Evolutionary conservation across 2,888 invertebrate species (phyloP).

Genomic region (Eurytoma adleriae): DNA sequence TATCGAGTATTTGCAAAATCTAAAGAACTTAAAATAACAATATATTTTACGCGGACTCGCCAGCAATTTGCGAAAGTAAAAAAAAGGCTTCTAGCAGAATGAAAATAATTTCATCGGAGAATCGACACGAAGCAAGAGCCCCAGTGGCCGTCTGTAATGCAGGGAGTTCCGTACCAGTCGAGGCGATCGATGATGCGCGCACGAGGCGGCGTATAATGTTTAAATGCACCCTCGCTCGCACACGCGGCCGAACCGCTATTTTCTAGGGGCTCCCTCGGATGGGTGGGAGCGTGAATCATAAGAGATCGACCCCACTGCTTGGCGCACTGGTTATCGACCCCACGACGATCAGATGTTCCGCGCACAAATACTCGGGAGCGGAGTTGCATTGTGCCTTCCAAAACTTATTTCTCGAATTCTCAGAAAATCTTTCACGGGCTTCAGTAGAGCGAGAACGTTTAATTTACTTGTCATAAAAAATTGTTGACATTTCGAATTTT

Average conservation of each 20-base stretch:
- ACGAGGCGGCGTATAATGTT: not conserved
- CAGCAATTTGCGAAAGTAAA: not conserved
- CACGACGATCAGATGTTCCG: not conserved
- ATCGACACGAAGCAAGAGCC: no score
- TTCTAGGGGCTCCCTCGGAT: conserved; percentile 30
- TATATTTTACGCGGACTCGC: no score
- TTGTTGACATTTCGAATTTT: no score
- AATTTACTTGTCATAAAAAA: no score
- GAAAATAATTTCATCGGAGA: not conserved
- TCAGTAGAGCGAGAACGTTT: no score
- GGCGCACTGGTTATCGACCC: conserved; percentile 37
- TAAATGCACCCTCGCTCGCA: conserved; percentile 20
- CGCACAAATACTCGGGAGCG: not conserved
- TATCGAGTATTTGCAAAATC: no score
- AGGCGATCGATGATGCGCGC: conserved; percentile 31
- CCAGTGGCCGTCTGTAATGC: no score
- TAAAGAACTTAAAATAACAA: no score
- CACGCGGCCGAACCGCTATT: not conserved
- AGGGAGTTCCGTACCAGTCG: not conserved
- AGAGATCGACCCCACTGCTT: conserved; percentile 18
- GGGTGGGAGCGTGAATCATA: conserved; percentile 25
- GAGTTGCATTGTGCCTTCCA: not conserved
- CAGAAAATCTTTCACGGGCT: not conserved
- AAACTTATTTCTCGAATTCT: not conserved
- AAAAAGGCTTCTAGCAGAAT: not conserved